Evolutionary conservation across 1,140 invertebrate genomes (phyloP).

Genomic region (Cherax destructor): DNA sequence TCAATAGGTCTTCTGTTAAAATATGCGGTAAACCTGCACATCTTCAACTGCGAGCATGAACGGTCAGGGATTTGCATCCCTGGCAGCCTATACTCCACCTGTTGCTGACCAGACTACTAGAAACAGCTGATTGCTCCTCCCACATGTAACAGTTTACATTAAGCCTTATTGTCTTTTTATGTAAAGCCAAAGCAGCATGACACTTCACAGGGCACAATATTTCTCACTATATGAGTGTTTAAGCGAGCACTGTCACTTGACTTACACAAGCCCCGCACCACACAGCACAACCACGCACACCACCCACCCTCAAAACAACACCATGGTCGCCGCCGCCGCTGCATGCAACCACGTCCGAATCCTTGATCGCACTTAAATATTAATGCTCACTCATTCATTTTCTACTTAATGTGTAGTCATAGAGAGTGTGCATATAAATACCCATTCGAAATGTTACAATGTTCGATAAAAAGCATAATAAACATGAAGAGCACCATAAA

Average conservation of each 20-base stretch:
- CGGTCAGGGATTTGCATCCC: background rate
- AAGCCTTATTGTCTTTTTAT: background rate
- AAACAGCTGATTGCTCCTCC: background rate
- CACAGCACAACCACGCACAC: background rate
- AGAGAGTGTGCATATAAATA: background rate
- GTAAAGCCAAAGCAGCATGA: background rate
- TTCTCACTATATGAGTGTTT: background rate
- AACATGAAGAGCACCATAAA: background rate
- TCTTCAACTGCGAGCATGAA: too few species aligned
- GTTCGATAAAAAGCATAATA: background rate
- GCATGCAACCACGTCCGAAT: background rate
- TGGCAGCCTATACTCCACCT: background rate
- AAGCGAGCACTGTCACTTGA: background rate
- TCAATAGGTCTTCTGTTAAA: too few species aligned
- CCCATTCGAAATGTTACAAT: background rate
- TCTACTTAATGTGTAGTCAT: background rate
- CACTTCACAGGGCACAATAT: background rate
- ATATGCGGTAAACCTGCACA: too few species aligned
- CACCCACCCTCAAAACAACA: background rate
- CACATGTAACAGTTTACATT: background rate
- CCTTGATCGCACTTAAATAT: background rate
- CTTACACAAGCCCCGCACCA: background rate
- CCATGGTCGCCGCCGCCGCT: background rate
- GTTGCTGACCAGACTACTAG: background rate
- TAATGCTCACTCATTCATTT: background rate